Percentiles rank a stretch among this genome's conserved stretches.
phyloP scores from a whole-genome alignment of 2,888 invertebrate genomes.

The Cataglyphis livida region DNA sequence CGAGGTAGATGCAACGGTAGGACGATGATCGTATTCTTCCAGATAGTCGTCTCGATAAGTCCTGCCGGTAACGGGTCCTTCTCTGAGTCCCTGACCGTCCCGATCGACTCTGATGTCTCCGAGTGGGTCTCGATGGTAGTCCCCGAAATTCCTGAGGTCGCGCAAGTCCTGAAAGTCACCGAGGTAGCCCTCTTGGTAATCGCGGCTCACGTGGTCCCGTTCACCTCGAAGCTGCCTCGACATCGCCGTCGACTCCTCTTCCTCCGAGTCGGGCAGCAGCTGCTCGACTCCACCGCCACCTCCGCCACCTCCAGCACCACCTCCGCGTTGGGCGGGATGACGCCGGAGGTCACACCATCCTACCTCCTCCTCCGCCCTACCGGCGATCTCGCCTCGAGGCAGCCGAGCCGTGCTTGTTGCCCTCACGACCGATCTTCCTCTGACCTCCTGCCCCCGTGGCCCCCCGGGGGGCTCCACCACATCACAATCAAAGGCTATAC shows the following conservation, averaged over 20 bases:
- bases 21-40: constrained; percentile 79
- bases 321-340: constrained; percentile 80
- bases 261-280: constrained; percentile 85
- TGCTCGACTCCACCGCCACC: constrained; percentile 80
- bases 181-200: constrained; percentile 70
- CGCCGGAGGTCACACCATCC: constrained; percentile 84
- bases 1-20: constrained; percentile 73
- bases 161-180: constrained; percentile 77
- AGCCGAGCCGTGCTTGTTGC: constrained; percentile 80
- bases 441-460: constrained; percentile 79
- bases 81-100: constrained; percentile 76
- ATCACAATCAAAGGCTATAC: constrained; percentile 82
- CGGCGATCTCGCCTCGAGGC: constrained; percentile 87
- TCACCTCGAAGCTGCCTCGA: constrained; percentile 81
- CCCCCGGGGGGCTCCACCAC: constrained; percentile 83
- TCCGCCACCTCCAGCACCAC: constrained; percentile 74
- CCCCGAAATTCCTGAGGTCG: constrained; percentile 74
- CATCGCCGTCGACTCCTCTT: constrained; percentile 83
- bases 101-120: constrained; percentile 70
- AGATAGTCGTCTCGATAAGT: constrained; percentile 75
- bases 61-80: constrained; percentile 75
- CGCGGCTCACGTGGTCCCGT: constrained; percentile 79
- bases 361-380: constrained; percentile 82
- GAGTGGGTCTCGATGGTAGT: constrained; percentile 61
- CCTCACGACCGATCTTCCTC: constrained; percentile 82